Base-by-base conservation (phyloP, 2,888 invertebrate genomes). In the Thereva unica region DNA sequence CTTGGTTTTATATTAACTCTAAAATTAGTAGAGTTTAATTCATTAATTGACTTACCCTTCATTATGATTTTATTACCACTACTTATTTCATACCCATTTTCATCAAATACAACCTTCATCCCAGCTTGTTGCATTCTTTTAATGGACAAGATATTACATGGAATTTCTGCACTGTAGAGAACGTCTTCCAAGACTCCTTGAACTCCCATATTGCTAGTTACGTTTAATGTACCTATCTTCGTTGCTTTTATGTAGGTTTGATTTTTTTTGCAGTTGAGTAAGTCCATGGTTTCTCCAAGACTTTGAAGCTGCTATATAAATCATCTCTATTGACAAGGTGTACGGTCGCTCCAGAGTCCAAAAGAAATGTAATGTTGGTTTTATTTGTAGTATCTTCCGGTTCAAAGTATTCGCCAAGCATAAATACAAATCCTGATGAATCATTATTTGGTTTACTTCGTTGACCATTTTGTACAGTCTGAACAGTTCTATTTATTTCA, bases 151-250 rank as follows among this genome's bases (percentile, higher is more conserved):
- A 23, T 23, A 23, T 23, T 23, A 23, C 23, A 23, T 23, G 23
- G 23, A 23, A 23, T 23, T 38, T 77, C 75, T 8, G 72, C 68
- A 67, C 73, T 74, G 67, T 70, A 77, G 4, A 77, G 71, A 0
- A 70, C 67, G 53, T 70, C 56, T 47, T 70, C 67, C 4, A 70
- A 12, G 38, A 42, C 38, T 49, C 59, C 67, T 40, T 64, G 50
- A n/a, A 50, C 37, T 75, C 75, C 74, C 37, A 68, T 12, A 4
- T 4, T 40, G 41, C 7, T 35, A 9, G 1, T 35, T 38, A 9
- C 38, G 12, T 37, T 54, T 40, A 5, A 2, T 35, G 35, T n/a
- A 8, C 35, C 5, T 38, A 54, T n/a, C 4, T 37, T 54, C 35
- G 5, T 34, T 40, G 1, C 34, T 10, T 1, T 5, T 37, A 5